Percentiles rank a stretch among this genome's conserved stretches.
Conservation (phyloP, 1,140 invertebrate genomes). For the Heliothis virescens region DNA sequence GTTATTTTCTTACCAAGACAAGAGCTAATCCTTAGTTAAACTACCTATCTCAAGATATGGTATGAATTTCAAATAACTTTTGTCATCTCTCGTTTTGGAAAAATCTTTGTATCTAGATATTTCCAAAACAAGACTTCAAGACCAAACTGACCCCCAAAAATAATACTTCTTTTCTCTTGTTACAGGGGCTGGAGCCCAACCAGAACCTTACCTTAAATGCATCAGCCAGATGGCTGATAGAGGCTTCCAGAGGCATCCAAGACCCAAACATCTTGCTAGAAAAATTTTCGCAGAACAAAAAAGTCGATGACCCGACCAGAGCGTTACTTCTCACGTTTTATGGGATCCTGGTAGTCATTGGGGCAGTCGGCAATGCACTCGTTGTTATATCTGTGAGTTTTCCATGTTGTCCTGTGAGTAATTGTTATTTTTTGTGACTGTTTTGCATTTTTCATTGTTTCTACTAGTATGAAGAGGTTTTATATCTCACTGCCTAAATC, state of each 20-base stretch:
- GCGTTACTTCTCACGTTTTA: constrained; percentile 90
- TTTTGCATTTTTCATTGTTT: too few relatives aligned
- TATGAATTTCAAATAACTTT: too few relatives aligned
- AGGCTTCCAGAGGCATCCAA: constrained; percentile 78
- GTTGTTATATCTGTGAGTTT: constrained; percentile 91
- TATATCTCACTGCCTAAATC: too few relatives aligned
- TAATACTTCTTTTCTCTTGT: constrained; percentile 59
- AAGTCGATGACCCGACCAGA: constrained; percentile 89
- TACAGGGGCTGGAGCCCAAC: constrained; percentile 73
- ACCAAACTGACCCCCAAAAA: background rate
- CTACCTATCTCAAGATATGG: too few relatives aligned
- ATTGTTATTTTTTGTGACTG: background rate
- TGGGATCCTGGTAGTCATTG: constrained; percentile 91
- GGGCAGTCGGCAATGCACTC: constrained; percentile 92
- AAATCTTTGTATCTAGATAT: too few relatives aligned
- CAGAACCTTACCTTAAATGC: constrained; percentile 76
- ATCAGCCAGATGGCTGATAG: constrained; percentile 80
- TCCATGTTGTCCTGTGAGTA: background rate
- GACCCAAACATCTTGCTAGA: constrained; percentile 86
- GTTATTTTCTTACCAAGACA: too few relatives aligned
- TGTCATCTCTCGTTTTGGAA: too few relatives aligned
- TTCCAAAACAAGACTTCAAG: too few relatives aligned
- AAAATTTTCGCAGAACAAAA: constrained; percentile 88
- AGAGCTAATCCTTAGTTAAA: too few relatives aligned
- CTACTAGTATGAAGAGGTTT: too few relatives aligned